Conservation (phyloP, 2,797 vertebrate genomes). For the Heterohyrax brucei region DNA sequence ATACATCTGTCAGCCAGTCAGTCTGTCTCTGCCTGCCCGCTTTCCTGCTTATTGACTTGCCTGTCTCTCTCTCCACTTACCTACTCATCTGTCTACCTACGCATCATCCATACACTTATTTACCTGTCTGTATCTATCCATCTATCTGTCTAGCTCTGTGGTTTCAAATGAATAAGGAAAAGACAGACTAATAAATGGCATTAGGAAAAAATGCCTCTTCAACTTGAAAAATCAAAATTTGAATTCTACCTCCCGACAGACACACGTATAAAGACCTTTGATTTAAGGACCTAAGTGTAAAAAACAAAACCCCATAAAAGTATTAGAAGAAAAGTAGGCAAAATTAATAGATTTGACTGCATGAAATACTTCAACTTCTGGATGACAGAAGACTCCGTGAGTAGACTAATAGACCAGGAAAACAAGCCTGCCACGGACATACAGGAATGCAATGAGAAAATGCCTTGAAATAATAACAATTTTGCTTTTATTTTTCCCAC, state of each 20-base stretch:
- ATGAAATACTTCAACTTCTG: constrained; percentile 64
- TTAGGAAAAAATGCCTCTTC: constrained; percentile 22
- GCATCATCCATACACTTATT: too few species aligned
- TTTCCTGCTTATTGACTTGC: neutral
- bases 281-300: constrained; percentile 57
- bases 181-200: neutral
- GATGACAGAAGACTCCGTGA: constrained; percentile 29
- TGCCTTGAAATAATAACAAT: constrained; percentile 67
- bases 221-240: constrained; percentile 33
- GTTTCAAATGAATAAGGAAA: constrained; percentile 28
- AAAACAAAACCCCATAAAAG: constrained; percentile 59
- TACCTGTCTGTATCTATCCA: neutral
- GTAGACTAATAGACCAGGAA: neutral
- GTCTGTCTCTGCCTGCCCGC: neutral
- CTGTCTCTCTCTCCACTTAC: neutral
- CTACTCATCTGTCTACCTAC: too few species aligned
- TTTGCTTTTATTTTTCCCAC: constrained; percentile 73
- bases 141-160: neutral
- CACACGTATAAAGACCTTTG: constrained; percentile 36
- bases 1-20: neutral
- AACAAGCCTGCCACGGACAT: neutral
- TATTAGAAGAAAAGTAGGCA: constrained; percentile 52
- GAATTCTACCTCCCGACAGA: constrained; percentile 8
- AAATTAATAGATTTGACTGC: constrained; percentile 18
- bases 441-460: neutral